Base-by-base conservation (phyloP, 2,888 invertebrate genomes). In the Petrolisthes cinctipes region DNA sequence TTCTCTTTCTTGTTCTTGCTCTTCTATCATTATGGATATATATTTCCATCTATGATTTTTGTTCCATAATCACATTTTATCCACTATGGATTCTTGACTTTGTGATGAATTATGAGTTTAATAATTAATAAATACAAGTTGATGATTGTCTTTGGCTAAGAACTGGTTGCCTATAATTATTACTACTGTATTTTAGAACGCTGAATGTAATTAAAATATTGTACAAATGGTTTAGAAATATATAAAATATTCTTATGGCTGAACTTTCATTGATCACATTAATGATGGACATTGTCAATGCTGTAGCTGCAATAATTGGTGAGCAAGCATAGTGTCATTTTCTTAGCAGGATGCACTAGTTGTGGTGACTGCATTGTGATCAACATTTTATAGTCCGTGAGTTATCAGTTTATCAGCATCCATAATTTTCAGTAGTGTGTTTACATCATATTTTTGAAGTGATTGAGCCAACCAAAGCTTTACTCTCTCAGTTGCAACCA, bases 211-310 rank as follows among this genome's bases (percentile, higher is more conserved):
- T 85, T 68, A 85, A 78, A 54, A 85, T 80, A 85, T 80, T 85
- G 85, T 85, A 85, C 85, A 85, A 85, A 85, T 85, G 66, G 85
- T 85, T 85, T 85, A 79, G 73, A 85, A 85, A 85, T 85, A 85
- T 68, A 85, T 17, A 14, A 80, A 56, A 85, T 85, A 81, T 85
- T 85, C 80, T 66, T 85, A 85, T 54, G 56, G 51, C 53, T 9
- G 80, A 71, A 20, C 54, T 85, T 85, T 85, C 80, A 85, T 85
- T 85, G 79, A 79, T 85, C 80, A 80, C 73, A 51, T n/a, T 68
- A 20, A 85, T 53, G 56, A 85, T 66, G 84, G 57, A 51, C 23
- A 84, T 56, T 57, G 57, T 6, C 56, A 78, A n/a, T 37, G 17
- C 20, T 57, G 20, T 56, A 56, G 11, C 6, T 57, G 5, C 17